Evolutionary conservation across 2,888 invertebrate genomes (phyloP).

Genomic region (Epistrophe grossulariae): DNA sequence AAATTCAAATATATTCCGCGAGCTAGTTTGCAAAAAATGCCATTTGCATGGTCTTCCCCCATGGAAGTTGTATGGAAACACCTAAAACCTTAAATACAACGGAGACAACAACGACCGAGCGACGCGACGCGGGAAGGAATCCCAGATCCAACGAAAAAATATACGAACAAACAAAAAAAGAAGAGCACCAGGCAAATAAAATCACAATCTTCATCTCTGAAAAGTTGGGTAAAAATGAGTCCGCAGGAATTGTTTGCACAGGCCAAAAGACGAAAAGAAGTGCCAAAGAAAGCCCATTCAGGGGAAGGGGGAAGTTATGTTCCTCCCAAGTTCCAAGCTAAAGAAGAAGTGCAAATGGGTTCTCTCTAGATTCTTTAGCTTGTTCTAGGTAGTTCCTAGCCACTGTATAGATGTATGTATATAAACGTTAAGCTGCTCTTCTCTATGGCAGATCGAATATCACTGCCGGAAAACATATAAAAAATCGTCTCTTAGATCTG

Average conservation of each 20-base stretch:
- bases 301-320: conserved; percentile 21
- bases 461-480: conserved; percentile 75
- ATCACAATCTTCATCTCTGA: conserved; percentile 74
- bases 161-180: conserved; percentile 6
- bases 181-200: conserved; percentile 61
- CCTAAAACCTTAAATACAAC: conserved; percentile 41
- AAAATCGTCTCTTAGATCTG: conserved; percentile 73
- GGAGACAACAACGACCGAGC: conserved; percentile 9
- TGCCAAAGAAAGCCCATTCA: conserved; percentile 64
- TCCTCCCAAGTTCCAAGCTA: conserved; percentile 4
- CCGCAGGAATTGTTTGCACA: conserved; percentile 70
- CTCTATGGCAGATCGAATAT: conserved; percentile 68
- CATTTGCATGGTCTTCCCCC: conserved; percentile 72
- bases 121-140: not conserved
- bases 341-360: conserved; percentile 70
- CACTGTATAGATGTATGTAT: conserved; percentile 35
- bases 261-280: conserved; percentile 42
- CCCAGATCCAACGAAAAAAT: not conserved
- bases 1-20: conserved; percentile 76
- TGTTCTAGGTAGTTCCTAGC: conserved; percentile 17
- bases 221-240: conserved; percentile 67
- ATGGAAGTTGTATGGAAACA: conserved; percentile 50
- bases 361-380: not conserved
- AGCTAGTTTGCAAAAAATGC: conserved; percentile 74
- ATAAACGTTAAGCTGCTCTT: conserved; percentile 33